These are phyloP conservation scores for Phallusia fumigata DNA, from an alignment of 23 tunicate species.

Conservation along the genomic window DNA sequence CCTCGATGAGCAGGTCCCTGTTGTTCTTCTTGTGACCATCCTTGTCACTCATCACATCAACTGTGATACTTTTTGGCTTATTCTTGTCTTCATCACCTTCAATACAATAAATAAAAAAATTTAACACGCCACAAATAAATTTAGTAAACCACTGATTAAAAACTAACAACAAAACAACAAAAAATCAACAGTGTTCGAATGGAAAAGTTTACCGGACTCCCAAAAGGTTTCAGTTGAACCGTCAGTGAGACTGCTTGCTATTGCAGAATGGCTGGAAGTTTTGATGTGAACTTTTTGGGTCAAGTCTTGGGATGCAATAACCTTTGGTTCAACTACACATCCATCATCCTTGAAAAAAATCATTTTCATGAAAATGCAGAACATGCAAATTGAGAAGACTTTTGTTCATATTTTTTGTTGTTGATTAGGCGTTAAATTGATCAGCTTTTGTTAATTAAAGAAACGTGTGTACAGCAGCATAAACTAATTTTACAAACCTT, in stretches of 20 bases:
- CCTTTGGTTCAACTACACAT: background rate
- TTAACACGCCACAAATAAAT: too few species aligned
- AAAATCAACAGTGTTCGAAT: background rate
- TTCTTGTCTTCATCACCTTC: constrained; percentile 76
- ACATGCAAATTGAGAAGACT: too few species aligned
- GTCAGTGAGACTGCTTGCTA: constrained; percentile 70
- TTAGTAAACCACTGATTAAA: background rate
- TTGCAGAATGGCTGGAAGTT: constrained; percentile 59
- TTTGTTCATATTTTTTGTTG: too few species aligned
- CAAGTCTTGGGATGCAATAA: constrained; percentile 25
- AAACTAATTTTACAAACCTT: too few species aligned
- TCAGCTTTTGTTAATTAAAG: too few species aligned
- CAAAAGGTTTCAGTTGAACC: constrained; percentile 79
- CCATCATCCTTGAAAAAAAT: too few species aligned
- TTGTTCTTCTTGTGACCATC: constrained; percentile 25
- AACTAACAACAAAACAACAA: background rate
- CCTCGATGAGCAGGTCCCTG: background rate
- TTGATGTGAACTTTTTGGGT: constrained; percentile 43
- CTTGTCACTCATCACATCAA: constrained; percentile 10
- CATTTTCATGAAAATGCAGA: too few species aligned
- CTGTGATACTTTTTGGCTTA: constrained; percentile 46
- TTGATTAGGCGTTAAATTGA: too few species aligned
- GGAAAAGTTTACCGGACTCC: constrained; percentile 55
- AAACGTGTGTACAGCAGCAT: too few species aligned
- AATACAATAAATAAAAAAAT: background rate